Evolutionary conservation across 2,113 vertebrate species (phyloP).

Genomic region (Dendrocopos noguchii): DNA sequence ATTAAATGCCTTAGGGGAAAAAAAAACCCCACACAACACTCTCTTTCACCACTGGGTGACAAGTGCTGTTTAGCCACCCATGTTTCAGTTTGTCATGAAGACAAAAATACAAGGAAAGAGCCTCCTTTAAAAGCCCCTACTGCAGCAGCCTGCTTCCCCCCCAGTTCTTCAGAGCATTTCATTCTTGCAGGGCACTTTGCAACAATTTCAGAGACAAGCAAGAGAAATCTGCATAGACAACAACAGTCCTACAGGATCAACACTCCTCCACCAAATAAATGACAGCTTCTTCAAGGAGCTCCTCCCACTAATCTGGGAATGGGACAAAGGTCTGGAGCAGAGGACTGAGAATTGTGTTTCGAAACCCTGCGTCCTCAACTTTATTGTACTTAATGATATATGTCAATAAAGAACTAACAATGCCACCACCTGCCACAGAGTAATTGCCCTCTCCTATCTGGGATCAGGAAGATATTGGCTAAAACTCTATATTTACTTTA

Average conservation of each 20-base stretch:
- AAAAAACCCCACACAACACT: background rate
- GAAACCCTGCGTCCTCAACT: background rate
- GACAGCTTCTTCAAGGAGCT: background rate
- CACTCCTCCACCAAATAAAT: background rate
- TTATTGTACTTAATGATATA: background rate
- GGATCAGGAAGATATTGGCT: background rate
- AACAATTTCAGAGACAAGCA: background rate
- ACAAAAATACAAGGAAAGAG: background rate
- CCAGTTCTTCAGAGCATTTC: background rate
- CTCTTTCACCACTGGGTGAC: background rate
- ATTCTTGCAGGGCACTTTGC: background rate
- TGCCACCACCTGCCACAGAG: background rate
- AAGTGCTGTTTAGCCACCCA: background rate
- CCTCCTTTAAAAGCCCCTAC: background rate
- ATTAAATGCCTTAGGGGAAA: background rate
- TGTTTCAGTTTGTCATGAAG: background rate
- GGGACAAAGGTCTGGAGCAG: background rate
- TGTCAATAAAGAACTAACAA: background rate
- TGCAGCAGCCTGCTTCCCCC: background rate
- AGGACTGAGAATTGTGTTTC: background rate
- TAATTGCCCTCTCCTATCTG: background rate
- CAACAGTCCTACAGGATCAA: background rate
- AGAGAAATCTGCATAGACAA: background rate
- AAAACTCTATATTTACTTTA: constrained; percentile 1
- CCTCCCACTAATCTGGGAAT: background rate